A percentile compares a stretch with the other conserved stretches of the same genome.
Evolutionary conservation across 2,888 invertebrate species (phyloP).

Genomic region (Zaprionus bogoriensis): DNA sequence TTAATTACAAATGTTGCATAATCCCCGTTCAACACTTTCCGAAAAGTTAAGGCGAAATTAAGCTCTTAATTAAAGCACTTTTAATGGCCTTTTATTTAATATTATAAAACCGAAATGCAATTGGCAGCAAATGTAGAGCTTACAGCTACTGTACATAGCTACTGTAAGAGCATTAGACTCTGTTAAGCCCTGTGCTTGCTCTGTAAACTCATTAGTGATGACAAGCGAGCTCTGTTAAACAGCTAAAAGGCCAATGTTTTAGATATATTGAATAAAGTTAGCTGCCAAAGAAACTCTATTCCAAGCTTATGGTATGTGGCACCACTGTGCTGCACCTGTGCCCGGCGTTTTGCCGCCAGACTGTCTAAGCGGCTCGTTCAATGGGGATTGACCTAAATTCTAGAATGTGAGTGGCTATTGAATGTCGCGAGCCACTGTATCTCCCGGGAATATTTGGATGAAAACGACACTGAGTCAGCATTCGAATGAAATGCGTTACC

Average conservation of each 20-base stretch:
- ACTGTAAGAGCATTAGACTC: too few relatives aligned
- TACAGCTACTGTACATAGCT: too few relatives aligned
- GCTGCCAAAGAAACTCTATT: too few relatives aligned
- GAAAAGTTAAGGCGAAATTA: neutral
- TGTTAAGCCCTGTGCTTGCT: too few relatives aligned
- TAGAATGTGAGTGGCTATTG: conserved; percentile 11
- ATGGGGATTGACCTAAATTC: conserved; percentile 13
- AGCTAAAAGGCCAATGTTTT: too few relatives aligned
- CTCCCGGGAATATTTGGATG: neutral
- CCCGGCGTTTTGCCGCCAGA: neutral
- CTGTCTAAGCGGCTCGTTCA: conserved; percentile 1
- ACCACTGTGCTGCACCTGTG: conserved; percentile 44
- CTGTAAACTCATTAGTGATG: too few relatives aligned
- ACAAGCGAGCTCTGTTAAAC: too few relatives aligned
- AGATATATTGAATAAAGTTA: too few relatives aligned
- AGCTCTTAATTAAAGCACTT: neutral
- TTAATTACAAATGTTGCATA: conserved; percentile 55
- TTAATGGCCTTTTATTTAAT: neutral
- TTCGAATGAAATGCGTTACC: conserved; percentile 23
- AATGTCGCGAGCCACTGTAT: conserved; percentile 18
- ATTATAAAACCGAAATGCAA: neutral
- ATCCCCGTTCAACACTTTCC: conserved; percentile 7
- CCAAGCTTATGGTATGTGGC: conserved; percentile 15
- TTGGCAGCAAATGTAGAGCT: too few relatives aligned
- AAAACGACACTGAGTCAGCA: conserved; percentile 43